Conservation (phyloP, 2,888 invertebrate genomes). For the Caenorhabditis becei region DNA sequence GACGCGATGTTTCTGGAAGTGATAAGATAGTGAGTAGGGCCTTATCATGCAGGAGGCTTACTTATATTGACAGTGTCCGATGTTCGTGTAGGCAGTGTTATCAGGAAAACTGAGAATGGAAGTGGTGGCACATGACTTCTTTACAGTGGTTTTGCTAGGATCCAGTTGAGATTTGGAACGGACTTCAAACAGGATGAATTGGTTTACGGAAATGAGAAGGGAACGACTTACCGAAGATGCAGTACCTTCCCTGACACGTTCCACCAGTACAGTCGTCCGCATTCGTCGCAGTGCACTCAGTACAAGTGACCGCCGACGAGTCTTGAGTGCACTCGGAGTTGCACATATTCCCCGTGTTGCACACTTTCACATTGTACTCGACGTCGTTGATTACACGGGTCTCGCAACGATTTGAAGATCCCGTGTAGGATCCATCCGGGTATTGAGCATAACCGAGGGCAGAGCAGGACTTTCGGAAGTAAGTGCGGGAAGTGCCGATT, state of each 20-base stretch:
- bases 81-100: conserved; percentile 41
- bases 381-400: conserved; percentile 60
- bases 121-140: conserved; percentile 58
- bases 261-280: conserved; percentile 59
- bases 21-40: no score
- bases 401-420: conserved; percentile 54
- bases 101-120: conserved; percentile 57
- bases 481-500: conserved; percentile 27
- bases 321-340: conserved; percentile 56
- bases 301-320: conserved; percentile 54
- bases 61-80: conserved; percentile 62
- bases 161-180: conserved; percentile 36
- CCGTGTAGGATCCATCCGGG: conserved; percentile 58
- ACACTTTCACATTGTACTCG: conserved; percentile 63
- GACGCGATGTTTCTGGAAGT: conserved; percentile 32
- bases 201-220: background rate
- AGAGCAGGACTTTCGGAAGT: conserved; percentile 60
- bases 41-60: background rate
- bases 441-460: conserved; percentile 53
- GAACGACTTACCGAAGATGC: conserved; percentile 50
- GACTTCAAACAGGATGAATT: conserved; percentile 24
- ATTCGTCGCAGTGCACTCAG: conserved; percentile 55
- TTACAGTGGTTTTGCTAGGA: conserved; percentile 43
- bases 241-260: conserved; percentile 63
- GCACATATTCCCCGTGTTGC: conserved; percentile 60